Base-by-base conservation (phyloP, 2,797 vertebrate genomes). In the Gobionotothen gibberifrons region DNA sequence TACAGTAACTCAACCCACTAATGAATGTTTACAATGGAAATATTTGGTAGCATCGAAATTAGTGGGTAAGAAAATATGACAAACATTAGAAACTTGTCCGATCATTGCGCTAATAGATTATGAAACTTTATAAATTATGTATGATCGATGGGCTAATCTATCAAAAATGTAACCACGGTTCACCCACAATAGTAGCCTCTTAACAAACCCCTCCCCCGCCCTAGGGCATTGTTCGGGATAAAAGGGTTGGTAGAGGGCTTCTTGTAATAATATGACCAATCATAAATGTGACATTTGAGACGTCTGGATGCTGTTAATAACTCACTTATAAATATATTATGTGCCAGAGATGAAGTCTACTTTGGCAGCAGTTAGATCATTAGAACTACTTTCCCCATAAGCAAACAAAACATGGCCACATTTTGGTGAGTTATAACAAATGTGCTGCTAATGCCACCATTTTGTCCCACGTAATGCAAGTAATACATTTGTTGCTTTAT, bases 171-270 rank as follows among this genome's bases (percentile, higher is more conserved):
- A 62, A 46, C 26, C 4, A 51, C 1, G 4, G 26, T 39, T 51
- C 39, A 43, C 46, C 42, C 62, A 68, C 59, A 56, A n/a, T 13
- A 56, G 46, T 26, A 15, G 57, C 58, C 48, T 46, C 44, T 57
- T n/a, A 48, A 48, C 36, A 68, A 57, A 57, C 56, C 69, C 72
- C 51, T 72, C 52, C 63, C 64, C 66, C 71, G 32, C 10, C 21
- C 11, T 9, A 14, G 29, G 29, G 58, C 36, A 67, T 69, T 71
- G 73, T 74, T 67, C 29, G 36, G 21, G 12, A 55, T 43, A 22
- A 64, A 54, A 65, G 47, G 43, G 44, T 61, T 58, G 46, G n/a
- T 44, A 13, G 21, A 21, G 10, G 39, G 13, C 13, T 74, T 26
- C 16, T 54, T 52, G 29, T 71, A 49, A 55, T 55, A 22, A 70